phyloP scores from a whole-genome alignment of 2,113 vertebrate species.

The Zosterops lateralis region DNA sequence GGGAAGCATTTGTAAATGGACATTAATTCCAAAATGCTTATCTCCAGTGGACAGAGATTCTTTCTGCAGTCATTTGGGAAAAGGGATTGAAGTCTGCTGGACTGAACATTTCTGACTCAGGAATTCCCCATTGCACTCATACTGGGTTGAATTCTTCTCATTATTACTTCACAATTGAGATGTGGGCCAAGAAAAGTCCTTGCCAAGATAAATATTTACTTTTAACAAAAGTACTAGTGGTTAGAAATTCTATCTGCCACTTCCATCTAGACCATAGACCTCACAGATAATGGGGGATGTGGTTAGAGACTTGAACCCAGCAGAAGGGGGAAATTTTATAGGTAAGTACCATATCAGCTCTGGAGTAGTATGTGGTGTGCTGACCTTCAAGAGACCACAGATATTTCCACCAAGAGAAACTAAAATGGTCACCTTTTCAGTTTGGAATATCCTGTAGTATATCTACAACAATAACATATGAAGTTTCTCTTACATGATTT shows the following conservation, averaged over 20 bases:
- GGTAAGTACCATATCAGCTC: neutral
- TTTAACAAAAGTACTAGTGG: neutral
- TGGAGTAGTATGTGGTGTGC: neutral
- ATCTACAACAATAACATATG: neutral
- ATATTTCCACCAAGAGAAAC: neutral
- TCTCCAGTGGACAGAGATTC: constrained; percentile 27
- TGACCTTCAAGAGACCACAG: neutral
- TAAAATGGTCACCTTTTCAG: neutral
- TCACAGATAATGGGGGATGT: neutral
- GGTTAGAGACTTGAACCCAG: neutral
- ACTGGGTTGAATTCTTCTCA: neutral
- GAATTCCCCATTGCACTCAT: neutral
- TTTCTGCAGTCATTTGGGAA: constrained; percentile 6
- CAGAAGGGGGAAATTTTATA: neutral
- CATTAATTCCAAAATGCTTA: constrained; percentile 51
- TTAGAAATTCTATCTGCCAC: constrained; percentile 2
- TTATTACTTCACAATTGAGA: constrained; percentile 31
- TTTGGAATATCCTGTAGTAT: neutral
- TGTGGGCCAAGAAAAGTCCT: neutral
- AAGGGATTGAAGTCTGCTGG: constrained; percentile 10
- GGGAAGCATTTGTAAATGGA: constrained; percentile 17
- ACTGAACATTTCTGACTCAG: neutral
- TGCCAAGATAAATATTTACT: constrained; percentile 38
- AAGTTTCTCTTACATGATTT: neutral
- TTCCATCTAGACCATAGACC: neutral